A percentile compares a stretch with the other conserved stretches of the same genome.
These are phyloP conservation scores for Chiroxiphia lanceolata DNA, from an alignment of 2,797 vertebrate species.

Conservation along the genomic window DNA sequence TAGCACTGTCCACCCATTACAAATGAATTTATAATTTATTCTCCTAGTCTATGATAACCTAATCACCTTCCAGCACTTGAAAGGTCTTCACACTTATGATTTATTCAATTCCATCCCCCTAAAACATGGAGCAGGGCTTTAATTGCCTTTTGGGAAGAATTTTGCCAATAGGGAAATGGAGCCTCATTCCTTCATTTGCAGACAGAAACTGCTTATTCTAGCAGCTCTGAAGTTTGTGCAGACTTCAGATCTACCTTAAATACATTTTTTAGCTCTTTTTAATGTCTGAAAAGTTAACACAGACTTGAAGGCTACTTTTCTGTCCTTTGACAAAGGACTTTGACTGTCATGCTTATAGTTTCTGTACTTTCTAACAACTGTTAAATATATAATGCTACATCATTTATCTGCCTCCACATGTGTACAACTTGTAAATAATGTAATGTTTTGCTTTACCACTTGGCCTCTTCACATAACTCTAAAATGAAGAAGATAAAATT, in stretches of 20 bases:
- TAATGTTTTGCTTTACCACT: slow-evolving; percentile 22
- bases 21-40: not conserved
- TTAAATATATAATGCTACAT: slow-evolving; percentile 16
- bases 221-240: not conserved
- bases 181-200: not conserved
- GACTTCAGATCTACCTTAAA: not conserved
- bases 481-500: slow-evolving; percentile 23
- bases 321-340: not conserved
- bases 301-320: not conserved
- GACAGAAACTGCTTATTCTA: not conserved
- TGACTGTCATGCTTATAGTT: not conserved
- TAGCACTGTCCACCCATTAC: not conserved
- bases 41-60: not conserved
- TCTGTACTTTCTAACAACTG: not conserved
- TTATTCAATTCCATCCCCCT: not conserved
- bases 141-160: not conserved
- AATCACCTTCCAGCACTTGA: not conserved
- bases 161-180: not conserved
- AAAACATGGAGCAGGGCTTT: not conserved
- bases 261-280: not conserved
- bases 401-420: not conserved
- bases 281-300: not conserved
- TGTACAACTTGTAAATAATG: slow-evolving; percentile 35
- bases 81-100: not conserved
- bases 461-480: not conserved